phyloP scores from a whole-genome alignment of 2,797 vertebrate genomes.

The Cuculus canorus region DNA sequence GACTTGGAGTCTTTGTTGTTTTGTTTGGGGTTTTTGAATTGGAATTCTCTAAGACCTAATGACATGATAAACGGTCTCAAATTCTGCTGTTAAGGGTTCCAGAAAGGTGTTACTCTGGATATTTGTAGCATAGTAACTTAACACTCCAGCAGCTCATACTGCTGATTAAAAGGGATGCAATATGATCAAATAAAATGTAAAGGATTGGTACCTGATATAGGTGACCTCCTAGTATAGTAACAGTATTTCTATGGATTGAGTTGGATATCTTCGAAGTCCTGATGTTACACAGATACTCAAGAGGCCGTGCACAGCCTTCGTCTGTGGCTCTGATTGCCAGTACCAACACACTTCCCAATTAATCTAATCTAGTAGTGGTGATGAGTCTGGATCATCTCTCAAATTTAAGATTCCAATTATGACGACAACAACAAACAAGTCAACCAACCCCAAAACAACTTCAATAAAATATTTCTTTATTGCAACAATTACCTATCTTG shows the following conservation, averaged over 20 bases:
- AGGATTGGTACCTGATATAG: neutral
- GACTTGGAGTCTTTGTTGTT: neutral
- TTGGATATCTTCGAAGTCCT: neutral
- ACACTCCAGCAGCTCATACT: neutral
- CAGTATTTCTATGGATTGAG: neutral
- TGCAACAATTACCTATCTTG: neutral
- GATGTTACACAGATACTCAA: too few relatives aligned
- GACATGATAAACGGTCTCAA: neutral
- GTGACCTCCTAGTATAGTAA: rapidly evolving
- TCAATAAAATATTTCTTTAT: neutral
- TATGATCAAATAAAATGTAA: neutral
- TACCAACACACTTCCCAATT: neutral
- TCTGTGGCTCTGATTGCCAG: neutral
- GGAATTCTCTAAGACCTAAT: neutral
- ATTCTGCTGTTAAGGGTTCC: neutral
- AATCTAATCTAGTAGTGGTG: neutral
- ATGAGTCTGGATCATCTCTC: neutral
- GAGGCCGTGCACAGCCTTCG: neutral
- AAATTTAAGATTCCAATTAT: neutral
- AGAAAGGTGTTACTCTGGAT: neutral
- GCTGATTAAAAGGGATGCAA: neutral
- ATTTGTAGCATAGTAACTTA: neutral
- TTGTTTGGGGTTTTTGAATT: neutral
- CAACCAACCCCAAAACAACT: neutral
- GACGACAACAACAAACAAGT: neutral